A percentile compares a stretch with the other conserved stretches of the same genome.
phyloP scores from a whole-genome alignment of 92 coral and sea anemone species.

The Chrysogorgia sp. region DNA sequence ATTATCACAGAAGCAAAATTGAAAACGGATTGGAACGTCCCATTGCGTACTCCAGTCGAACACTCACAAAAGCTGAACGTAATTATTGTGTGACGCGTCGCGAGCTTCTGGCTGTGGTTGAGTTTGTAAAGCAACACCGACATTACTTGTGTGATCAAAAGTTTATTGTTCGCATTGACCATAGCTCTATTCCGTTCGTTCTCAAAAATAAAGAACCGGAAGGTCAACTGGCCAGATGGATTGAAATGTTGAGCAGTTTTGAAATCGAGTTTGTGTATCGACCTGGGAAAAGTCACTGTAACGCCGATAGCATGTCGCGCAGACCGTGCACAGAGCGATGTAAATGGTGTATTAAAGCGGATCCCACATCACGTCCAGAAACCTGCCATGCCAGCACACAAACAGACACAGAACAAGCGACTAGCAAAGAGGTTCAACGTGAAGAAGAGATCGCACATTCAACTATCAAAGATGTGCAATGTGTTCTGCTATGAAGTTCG shows the following conservation, averaged over 20 bases:
- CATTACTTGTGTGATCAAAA: conserved; percentile 43
- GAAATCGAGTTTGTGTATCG: conserved; percentile 58
- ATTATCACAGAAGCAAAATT: conserved; percentile 52
- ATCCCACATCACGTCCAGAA: conserved; percentile 24
- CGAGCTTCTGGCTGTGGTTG: conserved; percentile 53
- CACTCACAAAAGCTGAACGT: conserved; percentile 49
- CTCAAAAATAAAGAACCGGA: conserved; percentile 63
- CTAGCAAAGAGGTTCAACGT: too few species aligned
- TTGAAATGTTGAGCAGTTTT: conserved; percentile 45
- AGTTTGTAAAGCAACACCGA: conserved; percentile 42
- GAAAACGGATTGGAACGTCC: conserved; percentile 50
- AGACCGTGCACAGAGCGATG: conserved; percentile 64
- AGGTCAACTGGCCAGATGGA: conserved; percentile 67
- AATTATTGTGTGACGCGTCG: conserved; percentile 49
- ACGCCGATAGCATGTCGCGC: conserved; percentile 69
- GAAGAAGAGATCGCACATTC: too few species aligned
- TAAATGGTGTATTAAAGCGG: conserved; percentile 45
- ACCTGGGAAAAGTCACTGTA: conserved; percentile 50
- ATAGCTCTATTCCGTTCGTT: conserved; percentile 54
- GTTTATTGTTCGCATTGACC: conserved; percentile 64
- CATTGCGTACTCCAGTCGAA: conserved; percentile 45
- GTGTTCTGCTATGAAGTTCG: conserved; percentile 41
- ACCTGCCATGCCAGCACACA: conserved; percentile 36
- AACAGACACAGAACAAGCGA: conserved; percentile 19
- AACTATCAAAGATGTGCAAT: background rate